These are phyloP conservation scores for Pollachius pollachius DNA, from an alignment of 2,113 vertebrate genomes.

Conservation along the genomic window DNA sequence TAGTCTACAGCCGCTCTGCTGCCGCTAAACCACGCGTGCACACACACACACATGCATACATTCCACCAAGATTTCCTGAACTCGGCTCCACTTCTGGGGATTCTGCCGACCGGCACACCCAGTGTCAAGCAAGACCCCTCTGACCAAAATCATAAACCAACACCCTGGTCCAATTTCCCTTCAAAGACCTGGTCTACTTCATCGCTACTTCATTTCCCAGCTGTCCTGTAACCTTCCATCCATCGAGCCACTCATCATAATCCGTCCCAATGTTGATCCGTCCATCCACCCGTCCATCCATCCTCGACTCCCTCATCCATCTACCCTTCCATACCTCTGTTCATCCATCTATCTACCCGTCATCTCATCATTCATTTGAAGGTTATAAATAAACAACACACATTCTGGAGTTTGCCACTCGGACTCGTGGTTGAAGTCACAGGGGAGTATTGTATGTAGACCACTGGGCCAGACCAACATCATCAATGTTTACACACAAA, in stretches of 20 bases:
- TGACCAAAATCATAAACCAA: slow-evolving; percentile 40
- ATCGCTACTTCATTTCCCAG: slow-evolving; percentile 1
- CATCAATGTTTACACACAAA: too few species aligned
- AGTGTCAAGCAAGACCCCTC: slow-evolving; percentile 36
- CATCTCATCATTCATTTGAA: too few species aligned
- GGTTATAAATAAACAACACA: too few species aligned
- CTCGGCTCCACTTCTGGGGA: slow-evolving; percentile 49
- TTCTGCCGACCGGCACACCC: slow-evolving; percentile 35
- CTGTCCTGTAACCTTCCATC: not conserved
- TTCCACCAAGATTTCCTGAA: slow-evolving; percentile 73
- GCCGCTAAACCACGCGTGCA: slow-evolving; percentile 59
- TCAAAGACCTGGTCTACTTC: slow-evolving; percentile 16
- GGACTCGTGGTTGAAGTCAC: too few species aligned
- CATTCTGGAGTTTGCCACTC: too few species aligned
- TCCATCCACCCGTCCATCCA: not conserved
- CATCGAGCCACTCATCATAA: slow-evolving; percentile 5
- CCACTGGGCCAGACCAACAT: too few species aligned
- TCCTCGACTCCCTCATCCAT: too few species aligned
- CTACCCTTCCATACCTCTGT: too few species aligned
- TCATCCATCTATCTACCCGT: too few species aligned
- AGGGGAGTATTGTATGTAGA: too few species aligned
- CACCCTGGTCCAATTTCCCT: slow-evolving; percentile 14
- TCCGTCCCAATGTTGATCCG: slow-evolving; percentile 8
- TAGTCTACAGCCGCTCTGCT: slow-evolving; percentile 60
- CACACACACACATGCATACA: slow-evolving; percentile 48